Evolutionary conservation across 2,797 vertebrate species (phyloP), one percentile per base, ranked within the genome.

Genomic region (Schizopygopsis malacanthus): DNA sequence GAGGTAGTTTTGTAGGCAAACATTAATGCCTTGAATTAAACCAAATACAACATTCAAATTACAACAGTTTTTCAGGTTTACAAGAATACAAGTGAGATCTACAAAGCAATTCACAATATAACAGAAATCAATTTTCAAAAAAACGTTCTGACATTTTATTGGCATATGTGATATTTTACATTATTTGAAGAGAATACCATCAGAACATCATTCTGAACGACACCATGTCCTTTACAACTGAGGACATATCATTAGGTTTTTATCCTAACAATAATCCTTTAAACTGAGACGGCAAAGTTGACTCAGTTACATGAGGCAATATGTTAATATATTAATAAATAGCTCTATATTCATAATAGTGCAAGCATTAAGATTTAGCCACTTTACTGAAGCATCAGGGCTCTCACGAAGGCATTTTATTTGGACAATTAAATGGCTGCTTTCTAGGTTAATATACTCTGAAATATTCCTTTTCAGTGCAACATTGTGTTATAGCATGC

Each of bases 271-370:
- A 89, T 89, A 89, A 89, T 85, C 87, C 83, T 86, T 52, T 77
- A 33, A 65, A 83, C 85, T 86, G 65, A 83, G 86, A 89, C 86
- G 82, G 67, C 89, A 91, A 93, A 92, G 86, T 87, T 92, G 82
- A 88, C 73, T 52, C 63, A 73, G 82, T 79, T 85, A 82, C 71
- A 88, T 79, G n/a, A 59, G 52, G 89, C 89, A 91, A 90, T 89
- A 93, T 93, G 92, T 84, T 92, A 86, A 90, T 89, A 93, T 93
- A 92, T 84, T 92, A 87, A 63, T 61, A 91, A 89, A 88, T 90
- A 89, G 56, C 16, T 54, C 73, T 78, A 84, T 90, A 93, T 43
- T 78, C 72, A 39, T 85, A 59, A 59, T 70, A 86, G 72, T 75
- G 37, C 81, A 81, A 73, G 75, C 82, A 81, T 80, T 87, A 50